These are phyloP conservation scores for Dolichoris vasculosae DNA, from an alignment of 1,140 invertebrate genomes.

Conservation along the genomic window DNA sequence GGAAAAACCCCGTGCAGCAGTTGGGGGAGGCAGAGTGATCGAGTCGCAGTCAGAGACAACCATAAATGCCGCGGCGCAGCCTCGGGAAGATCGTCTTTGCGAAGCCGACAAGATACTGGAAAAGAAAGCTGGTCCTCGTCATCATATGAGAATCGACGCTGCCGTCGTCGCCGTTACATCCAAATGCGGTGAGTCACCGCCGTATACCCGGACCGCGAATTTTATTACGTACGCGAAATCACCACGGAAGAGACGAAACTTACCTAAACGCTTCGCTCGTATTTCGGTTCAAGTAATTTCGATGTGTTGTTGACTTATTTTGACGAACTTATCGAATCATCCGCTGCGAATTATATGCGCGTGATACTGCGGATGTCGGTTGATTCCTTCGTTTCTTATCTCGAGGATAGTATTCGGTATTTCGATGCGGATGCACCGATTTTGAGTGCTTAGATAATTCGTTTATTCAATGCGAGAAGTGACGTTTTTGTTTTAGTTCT, in stretches of 20 bases:
- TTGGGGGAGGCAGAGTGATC: neutral
- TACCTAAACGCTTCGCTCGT: neutral
- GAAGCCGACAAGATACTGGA: constrained; percentile 64
- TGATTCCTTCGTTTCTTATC: too few relatives aligned
- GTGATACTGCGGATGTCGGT: too few relatives aligned
- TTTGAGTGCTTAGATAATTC: neutral
- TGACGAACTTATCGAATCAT: too few relatives aligned
- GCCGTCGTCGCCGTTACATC: neutral
- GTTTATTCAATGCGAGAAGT: neutral
- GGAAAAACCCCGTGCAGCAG: neutral
- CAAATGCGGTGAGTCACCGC: constrained; percentile 48
- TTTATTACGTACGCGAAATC: neutral
- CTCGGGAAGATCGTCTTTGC: constrained; percentile 61
- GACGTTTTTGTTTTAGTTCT: too few relatives aligned
- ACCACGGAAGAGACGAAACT: neutral
- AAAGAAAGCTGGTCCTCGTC: constrained; percentile 71
- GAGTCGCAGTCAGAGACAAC: neutral
- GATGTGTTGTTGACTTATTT: neutral
- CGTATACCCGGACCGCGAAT: neutral
- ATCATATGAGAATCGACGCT: constrained; percentile 66
- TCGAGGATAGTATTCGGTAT: neutral
- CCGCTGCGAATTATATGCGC: too few relatives aligned
- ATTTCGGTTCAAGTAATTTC: neutral
- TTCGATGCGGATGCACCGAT: neutral
- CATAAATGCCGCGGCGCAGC: constrained; percentile 71